Evolutionary conservation across 2,797 vertebrate genomes (phyloP), one percentile per base, ranked within the genome.

Genomic region (Fistularia tabacaria): DNA sequence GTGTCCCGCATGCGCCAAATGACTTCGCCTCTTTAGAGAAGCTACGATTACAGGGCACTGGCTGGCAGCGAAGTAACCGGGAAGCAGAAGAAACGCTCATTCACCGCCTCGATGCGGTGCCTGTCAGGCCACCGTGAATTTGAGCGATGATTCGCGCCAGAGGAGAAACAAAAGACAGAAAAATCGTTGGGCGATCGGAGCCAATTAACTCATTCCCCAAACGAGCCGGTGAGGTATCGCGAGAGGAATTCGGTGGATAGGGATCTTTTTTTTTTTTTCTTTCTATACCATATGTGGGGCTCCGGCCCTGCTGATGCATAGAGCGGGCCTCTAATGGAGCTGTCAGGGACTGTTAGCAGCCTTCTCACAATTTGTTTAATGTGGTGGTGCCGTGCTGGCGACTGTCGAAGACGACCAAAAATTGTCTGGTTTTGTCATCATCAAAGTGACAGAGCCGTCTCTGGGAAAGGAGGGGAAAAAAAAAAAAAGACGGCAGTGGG

Each of bases 141-240:
- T 6, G 9, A 14, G 25, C 25, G 5, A 25, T 5, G 25, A 25
- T 25, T 25, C 25, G 5, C 2, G 2, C 25, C 2, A 25, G 25
- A 25, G 25, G 25, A 5, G 25, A 25, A 57, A 25, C 6, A 47
- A 25, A 58, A 9, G 0, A 10, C 59, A 66, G 36, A 14, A 12
- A 3, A 13, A 43, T 9, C 15, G 25, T 25, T 2, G 2, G 25
- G 25, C 25, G 25, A 72, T 76, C 53, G 57, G 54, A 64, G 54
- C 37, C 61, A 45, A 73, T 74, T 63, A 61, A 64, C n/a, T 36
- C 11, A 7, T 13, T 62, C 38, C 58, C 45, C n/a, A 55, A 70
- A 59, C 1, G 36, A 65, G 49, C 7, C 12, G n/a, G 51, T 54
- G 71, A 46, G 39, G 46, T 51, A 25, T 2, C 25, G 25, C 25